phyloP scores from a whole-genome alignment of 2,888 invertebrate genomes.

The Crossocerus cetratus region DNA sequence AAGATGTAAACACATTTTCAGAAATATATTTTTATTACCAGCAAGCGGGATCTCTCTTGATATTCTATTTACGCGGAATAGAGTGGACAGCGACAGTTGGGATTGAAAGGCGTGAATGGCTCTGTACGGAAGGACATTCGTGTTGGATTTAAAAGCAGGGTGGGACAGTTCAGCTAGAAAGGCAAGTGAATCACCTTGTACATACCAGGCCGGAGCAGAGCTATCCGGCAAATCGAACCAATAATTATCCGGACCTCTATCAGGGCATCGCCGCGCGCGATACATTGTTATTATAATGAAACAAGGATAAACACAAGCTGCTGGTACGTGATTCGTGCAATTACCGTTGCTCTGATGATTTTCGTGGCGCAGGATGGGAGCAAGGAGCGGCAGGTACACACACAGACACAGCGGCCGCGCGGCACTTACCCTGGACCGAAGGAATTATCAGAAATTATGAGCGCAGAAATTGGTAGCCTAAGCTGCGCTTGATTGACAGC shows the following conservation, averaged over 20 bases:
- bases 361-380: conserved; percentile 57
- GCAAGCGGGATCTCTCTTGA: no score
- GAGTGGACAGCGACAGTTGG: no score
- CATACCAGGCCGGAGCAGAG: no score
- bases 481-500: conserved; percentile 76
- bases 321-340: conserved; percentile 75
- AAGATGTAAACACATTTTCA: no score
- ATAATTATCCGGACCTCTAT: conserved; percentile 63
- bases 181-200: no score
- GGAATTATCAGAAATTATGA: conserved; percentile 77
- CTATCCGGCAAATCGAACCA: conserved; percentile 53
- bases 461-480: conserved; percentile 77
- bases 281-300: conserved; percentile 77
- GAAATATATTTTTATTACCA: no score
- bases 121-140: no score
- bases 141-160: no score
- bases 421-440: conserved; percentile 67
- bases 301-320: conserved; percentile 75
- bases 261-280: conserved; percentile 61
- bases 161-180: no score
- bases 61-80: no score
- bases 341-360: conserved; percentile 75
- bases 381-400: conserved; percentile 12
- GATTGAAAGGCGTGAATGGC: no score
- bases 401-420: conserved; percentile 19